Evolutionary conservation across 2,888 invertebrate species (phyloP).

Genomic region (Mamestra brassicae): DNA sequence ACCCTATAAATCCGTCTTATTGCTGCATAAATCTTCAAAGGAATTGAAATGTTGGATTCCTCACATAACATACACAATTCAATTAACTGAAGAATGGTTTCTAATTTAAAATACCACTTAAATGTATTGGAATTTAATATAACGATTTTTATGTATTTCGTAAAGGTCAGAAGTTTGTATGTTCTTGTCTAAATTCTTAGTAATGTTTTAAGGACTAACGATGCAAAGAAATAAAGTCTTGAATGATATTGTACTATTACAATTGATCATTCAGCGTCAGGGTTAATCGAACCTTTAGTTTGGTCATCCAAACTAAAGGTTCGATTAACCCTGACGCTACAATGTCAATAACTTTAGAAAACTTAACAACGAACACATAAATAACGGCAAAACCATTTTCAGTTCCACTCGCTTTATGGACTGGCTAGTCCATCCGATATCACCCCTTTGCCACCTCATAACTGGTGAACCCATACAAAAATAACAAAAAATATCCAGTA

Average conservation of each 20-base stretch:
- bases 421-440: constrained; percentile 11
- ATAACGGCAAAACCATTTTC: background rate
- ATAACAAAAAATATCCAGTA: constrained; percentile 35
- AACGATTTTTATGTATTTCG: constrained; percentile 6
- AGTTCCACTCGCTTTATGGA: background rate
- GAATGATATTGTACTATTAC: background rate
- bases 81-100: constrained; percentile 49
- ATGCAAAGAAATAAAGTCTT: background rate
- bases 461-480: constrained; percentile 33
- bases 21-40: constrained; percentile 47
- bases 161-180: constrained; percentile 10
- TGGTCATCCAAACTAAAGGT: background rate
- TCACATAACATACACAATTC: constrained; percentile 47
- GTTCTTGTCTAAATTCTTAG: background rate
- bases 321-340: background rate
- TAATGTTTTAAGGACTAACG: background rate
- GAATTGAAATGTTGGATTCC: constrained; percentile 39
- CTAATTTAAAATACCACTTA: constrained; percentile 16
- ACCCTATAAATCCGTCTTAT: constrained; percentile 45
- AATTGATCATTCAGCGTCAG: background rate
- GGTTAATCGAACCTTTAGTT: too few relatives aligned
- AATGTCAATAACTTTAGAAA: background rate
- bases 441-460: constrained; percentile 19
- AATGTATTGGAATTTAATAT: constrained; percentile 1
- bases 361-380: background rate